Evolutionary conservation across 2,797 vertebrate genomes (phyloP), one percentile per base, ranked within the genome.

Genomic region (Centropyge bicolor): DNA sequence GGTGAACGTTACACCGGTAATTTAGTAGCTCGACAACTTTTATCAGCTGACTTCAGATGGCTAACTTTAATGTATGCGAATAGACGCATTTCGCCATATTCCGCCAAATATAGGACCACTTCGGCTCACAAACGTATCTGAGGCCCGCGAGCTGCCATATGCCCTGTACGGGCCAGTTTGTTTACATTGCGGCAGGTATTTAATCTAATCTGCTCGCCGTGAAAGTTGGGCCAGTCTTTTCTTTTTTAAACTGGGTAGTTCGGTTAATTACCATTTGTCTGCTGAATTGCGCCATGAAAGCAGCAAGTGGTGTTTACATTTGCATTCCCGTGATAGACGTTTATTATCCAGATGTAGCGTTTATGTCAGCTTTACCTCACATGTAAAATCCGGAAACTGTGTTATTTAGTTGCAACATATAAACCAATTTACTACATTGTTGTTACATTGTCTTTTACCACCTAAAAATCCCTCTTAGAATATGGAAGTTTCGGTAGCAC

Each of bases 111-210:
- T 40, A 24, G 24, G n/a, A n/a, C 13, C 38, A 54, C 61, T 77
- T 70, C 19, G 20, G 20, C n/a, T 12, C 0, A 0, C 5, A 49
- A 43, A 35, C 41, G n/a, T 16, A 11, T 14, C 27, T 3, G 14
- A 55, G 74, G 43, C 43, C 43, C 17, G 2, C 12, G 38, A 66
- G 61, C 54, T 51, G 17, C 38, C 10, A 19, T 52, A 6, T 57
- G 68, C 67, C 45, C 40, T 6, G 31, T 46, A 16, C 19, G 60
- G 63, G 60, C 13, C 36, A 27, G 71, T 91, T 88, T 92, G 92
- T 94, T 92, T 93, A 92, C 89, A 86, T 80, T 79, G 66, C 51
- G 60, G 43, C 72, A 52, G 6, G 35, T 38, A 54, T 74, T 77
- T 31, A 63, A 20, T 0, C 60, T 24, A 51, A 46, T 70, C 48